Base-by-base conservation (phyloP, 2,888 invertebrate species). In the Philhelius pedissequus region DNA sequence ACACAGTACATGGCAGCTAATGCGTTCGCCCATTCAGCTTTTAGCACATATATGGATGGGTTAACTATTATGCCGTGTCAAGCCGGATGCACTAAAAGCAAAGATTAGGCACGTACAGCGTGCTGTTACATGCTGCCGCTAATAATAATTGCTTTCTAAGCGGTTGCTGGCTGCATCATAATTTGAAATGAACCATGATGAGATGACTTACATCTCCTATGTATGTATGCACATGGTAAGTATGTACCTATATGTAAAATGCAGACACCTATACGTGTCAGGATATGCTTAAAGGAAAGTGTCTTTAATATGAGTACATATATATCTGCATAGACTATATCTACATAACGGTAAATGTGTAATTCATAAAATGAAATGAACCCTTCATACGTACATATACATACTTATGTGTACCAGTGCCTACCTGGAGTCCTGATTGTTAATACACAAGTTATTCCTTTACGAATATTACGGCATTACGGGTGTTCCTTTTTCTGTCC, bases 81-180 rank as follows among this genome's bases (percentile, higher is more conserved):
- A 80, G 71, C 80, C 80, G 80, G 84, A 84, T 84, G 84, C 56
- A 80, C 56, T 75, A 32, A 84, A 80, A 66, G 60, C 71, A 22
- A 66, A 62, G 71, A 84, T 80, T 84, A 84, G 80, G 70, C 80
- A 84, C 84, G 84, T 76, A 76, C 79, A 68, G 35, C 48, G 54
- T 48, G 40, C 25, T 58, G 1, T 52, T n/a, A 48, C 27, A 27
- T n/a, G 62, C 62, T 54, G 60, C 74, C 64, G 66, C 70, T 75
- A 70, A 70, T 84, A 79, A 71, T 76, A 62, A 54, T 58, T 70
- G 73, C 73, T 52, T 30, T 25, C 69, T 74, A 20, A 38, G 52
- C 74, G 64, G 64, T 27, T 64, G 9, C 70, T 15, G 43, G 9
- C 70, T 15, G 43, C 66, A 56, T 20, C 32, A 62, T 13, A 64